Evolutionary conservation across 2,888 invertebrate genomes (phyloP).

Genomic region (Gnatocerus cornutus): DNA sequence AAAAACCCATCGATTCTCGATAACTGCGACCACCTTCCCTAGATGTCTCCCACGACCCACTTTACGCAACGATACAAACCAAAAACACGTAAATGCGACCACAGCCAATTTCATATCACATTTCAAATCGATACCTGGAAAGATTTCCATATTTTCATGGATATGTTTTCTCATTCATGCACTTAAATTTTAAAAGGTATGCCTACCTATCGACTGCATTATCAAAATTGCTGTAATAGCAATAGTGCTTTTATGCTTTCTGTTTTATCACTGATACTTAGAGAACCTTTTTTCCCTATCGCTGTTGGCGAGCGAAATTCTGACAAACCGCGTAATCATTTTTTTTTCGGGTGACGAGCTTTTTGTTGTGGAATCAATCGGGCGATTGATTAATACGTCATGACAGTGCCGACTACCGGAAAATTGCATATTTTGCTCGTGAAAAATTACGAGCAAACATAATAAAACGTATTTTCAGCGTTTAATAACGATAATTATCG

Average conservation of each 20-base stretch:
- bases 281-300: no score
- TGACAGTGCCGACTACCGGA: conserved; percentile 70
- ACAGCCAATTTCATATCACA: no score
- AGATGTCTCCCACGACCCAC: not conserved
- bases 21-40: conserved; percentile 2
- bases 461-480: conserved; percentile 70
- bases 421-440: conserved; percentile 71
- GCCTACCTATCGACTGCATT: no score
- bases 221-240: no score
- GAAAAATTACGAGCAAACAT: conserved; percentile 72
- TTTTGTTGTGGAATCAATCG: conserved; percentile 17
- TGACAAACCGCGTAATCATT: not conserved
- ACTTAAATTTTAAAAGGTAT: no score
- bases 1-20: conserved; percentile 25
- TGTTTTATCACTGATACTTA: no score
- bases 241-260: no score
- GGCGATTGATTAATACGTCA: conserved; percentile 69
- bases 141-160: no score
- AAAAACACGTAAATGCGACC: not conserved
- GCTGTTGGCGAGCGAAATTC: not conserved
- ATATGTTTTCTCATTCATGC: no score
- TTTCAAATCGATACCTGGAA: no score
- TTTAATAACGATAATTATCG: conserved; percentile 72
- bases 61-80: not conserved
- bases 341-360: not conserved